These are phyloP conservation scores for Drosophila santomea DNA, from an alignment of 1,140 invertebrate species.

Conservation along the genomic window DNA sequence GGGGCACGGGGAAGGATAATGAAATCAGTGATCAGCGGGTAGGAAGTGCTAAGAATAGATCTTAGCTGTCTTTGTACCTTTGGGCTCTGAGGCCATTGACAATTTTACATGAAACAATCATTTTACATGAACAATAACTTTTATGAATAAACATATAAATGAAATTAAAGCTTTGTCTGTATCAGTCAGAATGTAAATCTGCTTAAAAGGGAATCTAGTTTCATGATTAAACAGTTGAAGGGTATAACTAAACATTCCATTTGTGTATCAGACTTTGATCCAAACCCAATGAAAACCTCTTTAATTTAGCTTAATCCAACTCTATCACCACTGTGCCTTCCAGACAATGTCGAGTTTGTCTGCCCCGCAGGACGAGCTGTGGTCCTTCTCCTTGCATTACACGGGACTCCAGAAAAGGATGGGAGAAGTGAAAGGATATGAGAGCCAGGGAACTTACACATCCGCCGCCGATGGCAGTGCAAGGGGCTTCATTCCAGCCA, in stretches of 20 bases:
- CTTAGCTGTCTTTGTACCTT: neutral
- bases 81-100: neutral
- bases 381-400: slow-evolving; percentile 66
- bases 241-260: too few relatives aligned
- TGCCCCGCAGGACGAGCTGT: slow-evolving; percentile 19
- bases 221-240: too few relatives aligned
- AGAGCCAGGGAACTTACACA: slow-evolving; percentile 52
- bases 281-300: too few relatives aligned
- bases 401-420: slow-evolving; percentile 12
- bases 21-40: slow-evolving; percentile 5
- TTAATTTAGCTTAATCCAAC: too few relatives aligned
- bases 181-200: too few relatives aligned
- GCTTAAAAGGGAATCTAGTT: too few relatives aligned
- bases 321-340: slow-evolving; percentile 42
- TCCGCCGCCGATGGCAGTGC: slow-evolving; percentile 53
- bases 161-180: too few relatives aligned
- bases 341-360: neutral
- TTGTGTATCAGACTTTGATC: too few relatives aligned
- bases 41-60: neutral
- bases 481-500: slow-evolving; percentile 24
- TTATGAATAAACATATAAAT: too few relatives aligned
- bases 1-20: neutral
- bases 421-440: neutral
- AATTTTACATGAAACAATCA: too few relatives aligned
- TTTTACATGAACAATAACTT: too few relatives aligned